Percentiles rank a stretch among this genome's conserved stretches.
Conservation (phyloP, 2,888 invertebrate species). For the Noctuana brunneofusca region DNA sequence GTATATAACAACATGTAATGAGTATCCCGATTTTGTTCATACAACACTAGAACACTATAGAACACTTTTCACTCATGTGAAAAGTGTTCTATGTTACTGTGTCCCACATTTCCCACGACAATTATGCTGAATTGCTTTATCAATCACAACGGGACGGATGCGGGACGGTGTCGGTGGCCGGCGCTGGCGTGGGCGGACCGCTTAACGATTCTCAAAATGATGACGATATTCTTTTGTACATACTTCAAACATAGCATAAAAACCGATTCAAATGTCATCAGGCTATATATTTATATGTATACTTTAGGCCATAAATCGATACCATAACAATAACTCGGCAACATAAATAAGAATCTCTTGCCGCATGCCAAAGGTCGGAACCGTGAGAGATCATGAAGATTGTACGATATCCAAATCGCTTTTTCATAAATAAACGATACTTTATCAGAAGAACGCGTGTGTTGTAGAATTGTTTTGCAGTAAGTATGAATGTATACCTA, state of each 20-base stretch:
- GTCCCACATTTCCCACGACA: constrained; percentile 66
- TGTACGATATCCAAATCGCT: constrained; percentile 8
- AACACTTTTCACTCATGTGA: constrained; percentile 36
- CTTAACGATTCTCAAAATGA: constrained; percentile 14
- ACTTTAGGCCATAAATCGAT: constrained; percentile 12
- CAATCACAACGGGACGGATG: constrained; percentile 77
- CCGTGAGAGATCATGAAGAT: neutral
- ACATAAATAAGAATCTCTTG: constrained; percentile 1
- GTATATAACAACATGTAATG: constrained; percentile 19
- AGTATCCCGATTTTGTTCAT: constrained; percentile 33
- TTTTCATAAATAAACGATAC: neutral
- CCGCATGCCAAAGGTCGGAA: constrained; percentile 14
- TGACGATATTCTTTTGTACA: constrained; percentile 22
- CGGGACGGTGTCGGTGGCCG: constrained; percentile 56
- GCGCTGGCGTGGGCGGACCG: constrained; percentile 58
- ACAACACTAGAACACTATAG: too few species aligned
- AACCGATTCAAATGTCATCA: constrained; percentile 15
- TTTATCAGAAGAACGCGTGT: too few species aligned
- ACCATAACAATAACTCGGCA: neutral
- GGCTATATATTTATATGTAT: constrained; percentile 1
- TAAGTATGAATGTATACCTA: too few species aligned
- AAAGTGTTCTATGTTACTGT: constrained; percentile 37
- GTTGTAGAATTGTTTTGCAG: neutral
- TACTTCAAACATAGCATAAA: neutral
- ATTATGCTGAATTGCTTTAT: constrained; percentile 76